Percentiles rank a stretch among this genome's conserved stretches.
Evolutionary conservation across 2,888 invertebrate genomes (phyloP).

Genomic region (Homarus gammarus): DNA sequence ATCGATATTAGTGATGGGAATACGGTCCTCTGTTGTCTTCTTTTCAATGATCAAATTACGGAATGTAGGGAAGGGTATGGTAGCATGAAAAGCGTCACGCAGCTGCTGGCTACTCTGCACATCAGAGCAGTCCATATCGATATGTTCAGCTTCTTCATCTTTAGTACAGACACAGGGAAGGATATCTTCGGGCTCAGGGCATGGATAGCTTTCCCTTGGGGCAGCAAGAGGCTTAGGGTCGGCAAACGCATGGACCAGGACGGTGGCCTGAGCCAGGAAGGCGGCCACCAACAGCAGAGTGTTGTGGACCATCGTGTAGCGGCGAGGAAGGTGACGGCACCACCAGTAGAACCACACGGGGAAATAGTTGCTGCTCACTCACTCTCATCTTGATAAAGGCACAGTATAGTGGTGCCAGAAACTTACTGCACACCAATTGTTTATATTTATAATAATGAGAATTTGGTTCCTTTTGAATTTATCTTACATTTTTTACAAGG

Average conservation of each 20-base stretch:
- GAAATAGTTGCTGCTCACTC: background rate
- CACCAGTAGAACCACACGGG: background rate
- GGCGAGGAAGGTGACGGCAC: background rate
- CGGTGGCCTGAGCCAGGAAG: background rate
- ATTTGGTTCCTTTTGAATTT: background rate
- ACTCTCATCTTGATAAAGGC: background rate
- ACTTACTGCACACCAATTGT: background rate
- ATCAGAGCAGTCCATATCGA: slow-evolving; percentile 37
- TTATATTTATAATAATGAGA: background rate
- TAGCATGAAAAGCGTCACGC: background rate
- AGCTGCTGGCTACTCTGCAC: background rate
- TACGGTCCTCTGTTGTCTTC: background rate
- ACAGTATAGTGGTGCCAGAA: background rate
- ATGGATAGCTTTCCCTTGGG: background rate
- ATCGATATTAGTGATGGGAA: background rate
- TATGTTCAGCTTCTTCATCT: background rate
- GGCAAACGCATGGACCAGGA: background rate
- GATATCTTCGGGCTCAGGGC: slow-evolving; percentile 27
- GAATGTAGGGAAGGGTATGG: slow-evolving; percentile 31
- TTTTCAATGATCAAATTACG: background rate
- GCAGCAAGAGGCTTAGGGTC: background rate
- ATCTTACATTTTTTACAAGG: no score
- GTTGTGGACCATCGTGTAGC: background rate
- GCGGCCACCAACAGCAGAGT: slow-evolving; percentile 13
- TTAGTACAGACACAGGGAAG: slow-evolving; percentile 1